Conservation (phyloP, 2,113 vertebrate species). For the Nycticebus coucang region DNA sequence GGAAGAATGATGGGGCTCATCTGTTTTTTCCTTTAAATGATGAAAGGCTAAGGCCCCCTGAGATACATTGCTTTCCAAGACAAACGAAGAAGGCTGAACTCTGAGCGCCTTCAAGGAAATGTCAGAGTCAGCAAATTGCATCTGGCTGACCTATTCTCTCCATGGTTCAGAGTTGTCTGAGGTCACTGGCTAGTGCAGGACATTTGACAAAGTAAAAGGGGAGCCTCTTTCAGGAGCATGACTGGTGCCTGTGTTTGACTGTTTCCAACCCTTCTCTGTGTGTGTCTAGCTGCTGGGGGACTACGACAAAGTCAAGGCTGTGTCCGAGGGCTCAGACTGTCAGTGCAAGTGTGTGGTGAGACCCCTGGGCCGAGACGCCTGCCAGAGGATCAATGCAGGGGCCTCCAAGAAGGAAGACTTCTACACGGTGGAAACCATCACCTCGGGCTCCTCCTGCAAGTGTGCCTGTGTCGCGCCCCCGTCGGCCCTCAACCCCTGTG, state of each 20-base stretch:
- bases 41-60: neutral
- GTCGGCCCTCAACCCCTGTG: constrained; percentile 94
- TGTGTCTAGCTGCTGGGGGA: constrained; percentile 93
- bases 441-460: constrained; percentile 93
- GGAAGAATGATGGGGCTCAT: neutral
- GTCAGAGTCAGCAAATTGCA: neutral
- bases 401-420: constrained; percentile 87
- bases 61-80: constrained; percentile 25
- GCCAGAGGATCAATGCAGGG: constrained; percentile 89
- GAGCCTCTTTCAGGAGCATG: neutral
- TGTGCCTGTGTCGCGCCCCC: constrained; percentile 95
- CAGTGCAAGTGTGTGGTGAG: constrained; percentile 97
- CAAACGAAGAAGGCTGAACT: neutral
- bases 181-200: neutral
- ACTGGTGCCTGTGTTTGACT: neutral
- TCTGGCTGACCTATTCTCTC: neutral
- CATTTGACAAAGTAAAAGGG: neutral
- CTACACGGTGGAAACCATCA: constrained; percentile 96
- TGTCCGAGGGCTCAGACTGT: constrained; percentile 95
- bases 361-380: constrained; percentile 92
- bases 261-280: constrained; percentile 66
- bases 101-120: neutral
- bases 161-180: neutral
- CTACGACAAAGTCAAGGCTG: constrained; percentile 97
- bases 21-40: constrained; percentile 18